Base-by-base conservation (phyloP, 2,888 invertebrate genomes). In the Drosophila mettleri region DNA sequence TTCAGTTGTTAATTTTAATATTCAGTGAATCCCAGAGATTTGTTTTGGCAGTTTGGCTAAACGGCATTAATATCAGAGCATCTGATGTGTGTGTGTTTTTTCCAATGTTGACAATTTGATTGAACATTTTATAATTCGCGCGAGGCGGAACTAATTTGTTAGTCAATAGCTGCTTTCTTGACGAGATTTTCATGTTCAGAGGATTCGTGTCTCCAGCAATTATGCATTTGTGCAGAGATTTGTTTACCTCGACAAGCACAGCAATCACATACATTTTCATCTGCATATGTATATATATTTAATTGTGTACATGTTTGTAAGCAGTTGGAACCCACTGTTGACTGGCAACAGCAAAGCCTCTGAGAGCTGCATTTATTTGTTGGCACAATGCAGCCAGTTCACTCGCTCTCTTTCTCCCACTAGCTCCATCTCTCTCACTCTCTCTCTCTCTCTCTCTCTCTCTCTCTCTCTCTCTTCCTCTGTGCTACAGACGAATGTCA, bases 401-500 rank as follows among this genome's bases (percentile, higher is more conserved):
- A 9, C 31, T 52, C 38, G 53, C 53, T 45, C 64, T 34, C 55
- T 49, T 20, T 33, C 22, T 34, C 41, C n/a, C 41, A 48, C 34
- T 31, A 24, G 14, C 39, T 41, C 45, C 39, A 49, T 51, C 51
- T 43, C 33, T 41, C 27, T 38, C 18, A 27, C 10, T 20, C 14
- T 49, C n/a, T 10, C 24, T 16, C 24, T 1, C 51, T 18, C 36
- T 2, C 39, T 34, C 29, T 22, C 18, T 27, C 14, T 20, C 24
- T 12, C 16, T 18, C 24, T 36, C 36, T 24, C 9, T n/a, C 36
- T 9, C 16, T 16, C 36, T 31, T 5, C 31, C 31, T 33, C 31
- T 34, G 10, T 16, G 20, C 31, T 33, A 52, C 61, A 58, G n/a
- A 43, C 59, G 73, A 73, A 73, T 74, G 73, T 76, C 72, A 76